Evolutionary conservation across 2,113 vertebrate genomes (phyloP).

Genomic region (Agelaius tricolor): DNA sequence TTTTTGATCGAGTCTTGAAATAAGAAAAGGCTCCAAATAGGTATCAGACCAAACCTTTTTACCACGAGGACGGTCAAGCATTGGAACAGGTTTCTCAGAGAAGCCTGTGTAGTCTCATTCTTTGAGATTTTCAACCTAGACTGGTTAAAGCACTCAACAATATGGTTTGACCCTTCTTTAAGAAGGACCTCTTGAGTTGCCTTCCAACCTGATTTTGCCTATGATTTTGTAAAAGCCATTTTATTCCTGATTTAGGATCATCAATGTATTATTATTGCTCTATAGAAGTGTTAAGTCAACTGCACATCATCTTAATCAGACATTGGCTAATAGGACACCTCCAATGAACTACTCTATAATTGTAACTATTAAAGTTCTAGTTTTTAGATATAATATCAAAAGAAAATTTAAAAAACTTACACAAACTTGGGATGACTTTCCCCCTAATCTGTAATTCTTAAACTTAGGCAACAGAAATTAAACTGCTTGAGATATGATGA

Average conservation of each 20-base stretch:
- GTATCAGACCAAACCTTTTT: background rate
- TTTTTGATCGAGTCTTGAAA: background rate
- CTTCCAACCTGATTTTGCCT: background rate
- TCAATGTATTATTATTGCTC: background rate
- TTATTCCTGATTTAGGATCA: background rate
- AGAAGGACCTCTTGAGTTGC: background rate
- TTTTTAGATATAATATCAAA: background rate
- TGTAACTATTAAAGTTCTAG: background rate
- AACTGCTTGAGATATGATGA: background rate
- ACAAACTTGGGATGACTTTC: background rate
- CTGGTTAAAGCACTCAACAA: background rate
- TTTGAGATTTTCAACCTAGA: background rate
- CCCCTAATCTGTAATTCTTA: background rate
- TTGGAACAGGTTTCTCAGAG: background rate
- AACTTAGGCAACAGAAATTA: background rate
- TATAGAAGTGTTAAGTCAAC: background rate
- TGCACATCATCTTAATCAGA: background rate
- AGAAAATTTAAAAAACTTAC: background rate
- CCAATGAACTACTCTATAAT: background rate
- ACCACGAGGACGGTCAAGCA: accelerated
- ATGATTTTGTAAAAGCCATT: background rate
- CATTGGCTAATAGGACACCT: background rate
- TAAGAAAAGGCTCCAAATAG: background rate
- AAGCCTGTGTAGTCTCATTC: background rate
- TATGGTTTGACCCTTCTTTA: background rate